Conservation (phyloP, 2,797 vertebrate species). For the Urophycis tenuis region DNA sequence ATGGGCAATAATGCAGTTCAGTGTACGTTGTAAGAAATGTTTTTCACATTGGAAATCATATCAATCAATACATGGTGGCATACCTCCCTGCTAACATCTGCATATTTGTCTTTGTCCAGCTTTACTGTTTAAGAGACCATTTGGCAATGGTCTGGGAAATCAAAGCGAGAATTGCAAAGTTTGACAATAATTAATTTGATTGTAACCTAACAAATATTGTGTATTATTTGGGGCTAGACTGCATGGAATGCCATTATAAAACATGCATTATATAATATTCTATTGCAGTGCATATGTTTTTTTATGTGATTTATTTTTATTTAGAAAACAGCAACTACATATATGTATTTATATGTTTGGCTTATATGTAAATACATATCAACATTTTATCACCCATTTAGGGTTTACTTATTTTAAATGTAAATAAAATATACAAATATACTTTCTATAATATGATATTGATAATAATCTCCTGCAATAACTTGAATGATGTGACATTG, state of each 20-base stretch:
- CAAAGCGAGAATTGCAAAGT: background rate
- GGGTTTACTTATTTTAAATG: conserved; percentile 1
- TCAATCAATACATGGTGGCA: background rate
- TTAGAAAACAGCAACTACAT: background rate
- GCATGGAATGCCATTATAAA: background rate
- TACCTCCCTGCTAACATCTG: background rate
- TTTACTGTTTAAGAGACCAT: background rate
- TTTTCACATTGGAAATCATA: conserved; percentile 22
- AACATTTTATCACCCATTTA: background rate
- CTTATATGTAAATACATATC: background rate
- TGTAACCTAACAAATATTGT: background rate
- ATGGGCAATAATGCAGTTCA: conserved; percentile 24
- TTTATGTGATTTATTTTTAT: background rate
- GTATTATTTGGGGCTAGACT: background rate
- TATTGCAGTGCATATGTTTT: background rate
- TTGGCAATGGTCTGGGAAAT: background rate
- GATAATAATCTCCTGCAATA: too few relatives aligned
- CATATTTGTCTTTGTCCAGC: background rate
- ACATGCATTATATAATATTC: background rate
- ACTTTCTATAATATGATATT: background rate
- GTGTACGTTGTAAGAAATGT: conserved; percentile 43
- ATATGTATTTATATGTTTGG: background rate
- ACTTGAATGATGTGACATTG: too few relatives aligned
- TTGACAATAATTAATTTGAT: background rate
- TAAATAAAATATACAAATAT: background rate